Base-by-base conservation (phyloP, 2,888 invertebrate species). In the Leptura quadrifasciata region DNA sequence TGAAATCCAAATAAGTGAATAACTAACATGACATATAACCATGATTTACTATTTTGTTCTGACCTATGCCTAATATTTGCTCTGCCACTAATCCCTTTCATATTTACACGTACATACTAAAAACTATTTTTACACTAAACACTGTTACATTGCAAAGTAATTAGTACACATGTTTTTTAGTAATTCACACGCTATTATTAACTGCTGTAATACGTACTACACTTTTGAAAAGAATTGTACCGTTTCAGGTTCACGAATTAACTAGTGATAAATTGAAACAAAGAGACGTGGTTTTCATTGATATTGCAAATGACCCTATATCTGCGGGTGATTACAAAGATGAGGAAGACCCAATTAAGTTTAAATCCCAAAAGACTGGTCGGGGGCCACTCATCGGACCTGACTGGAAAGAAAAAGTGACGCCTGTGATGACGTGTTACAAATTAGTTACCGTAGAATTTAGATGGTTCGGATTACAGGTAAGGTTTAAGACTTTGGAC, bases 341-440 rank as follows among this genome's bases (percentile, higher is more conserved):
- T 58, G 94, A 93, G 80, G 96, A 96, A 88, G 97, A 97, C 90
- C 97, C 97, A 18, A 92, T 92, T 61, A 95, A 94, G 88, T 98
- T 96, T 90, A 94, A 95, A 89, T 98, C 98, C 67, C 90, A 90
- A 85, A 98, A 98, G 91, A 98, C 98, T 17, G 97, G 96, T 17
- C 93, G 99, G 85, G 99, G 99, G 9, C 98, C 98, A 54, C 92
- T 99, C 74, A 89, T 91, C 78, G 94, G 94, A 0, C 91, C 93
- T 82, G 93, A 94, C 81, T 98, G 98, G 97, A 94, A 94, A 90
- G 92, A 93, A 74, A 92, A 92, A 55, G 92, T 93, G 61, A 91
- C 94, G 71, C 98, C 97, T 18, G 95, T 98, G 78, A 99, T 99
- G 99, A 98, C 98, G 69, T 97, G 97, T 89, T 99, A 99, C 90